A percentile compares a stretch with the other conserved stretches of the same genome.
Conservation (phyloP, 2,888 invertebrate genomes). For the Muschampia plurimacula region DNA sequence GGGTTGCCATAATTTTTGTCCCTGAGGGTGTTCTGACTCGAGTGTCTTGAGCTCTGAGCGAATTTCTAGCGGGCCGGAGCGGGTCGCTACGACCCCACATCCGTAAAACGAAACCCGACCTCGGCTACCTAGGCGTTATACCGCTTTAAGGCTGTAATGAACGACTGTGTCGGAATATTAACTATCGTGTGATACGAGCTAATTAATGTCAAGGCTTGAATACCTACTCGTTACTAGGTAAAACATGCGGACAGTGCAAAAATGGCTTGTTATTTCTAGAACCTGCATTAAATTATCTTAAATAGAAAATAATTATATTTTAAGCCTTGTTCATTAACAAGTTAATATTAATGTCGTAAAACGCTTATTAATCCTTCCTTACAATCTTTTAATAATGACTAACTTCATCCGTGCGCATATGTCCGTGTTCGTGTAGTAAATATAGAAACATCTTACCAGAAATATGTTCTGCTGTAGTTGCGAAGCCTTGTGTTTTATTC, state of each 20-base stretch:
- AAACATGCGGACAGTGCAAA: not conserved
- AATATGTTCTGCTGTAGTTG: not conserved
- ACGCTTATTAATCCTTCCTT: too few relatives aligned
- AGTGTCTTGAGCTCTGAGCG: constrained; percentile 34
- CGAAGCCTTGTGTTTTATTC: not conserved
- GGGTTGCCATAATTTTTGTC: constrained; percentile 59
- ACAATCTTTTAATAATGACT: too few relatives aligned
- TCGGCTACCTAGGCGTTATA: constrained; percentile 23
- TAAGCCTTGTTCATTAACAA: too few relatives aligned
- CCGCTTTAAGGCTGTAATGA: constrained; percentile 32
- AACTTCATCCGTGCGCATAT: too few relatives aligned
- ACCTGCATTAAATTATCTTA: too few relatives aligned
- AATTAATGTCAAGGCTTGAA: constrained; percentile 32
- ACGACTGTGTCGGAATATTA: constrained; percentile 34
- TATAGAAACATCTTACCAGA: too few relatives aligned
- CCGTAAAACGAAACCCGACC: constrained; percentile 39
- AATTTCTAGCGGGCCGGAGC: constrained; percentile 3
- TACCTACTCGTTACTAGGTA: constrained; percentile 13
- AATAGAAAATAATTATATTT: too few relatives aligned
- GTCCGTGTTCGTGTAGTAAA: too few relatives aligned
- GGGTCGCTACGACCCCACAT: constrained; percentile 40
- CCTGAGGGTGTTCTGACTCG: constrained; percentile 34
- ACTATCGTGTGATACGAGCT: constrained; percentile 28
- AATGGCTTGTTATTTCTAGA: not conserved
- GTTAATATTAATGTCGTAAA: too few relatives aligned